phyloP scores from a whole-genome alignment of 2,888 invertebrate species.

The Tetragonula carbonaria region DNA sequence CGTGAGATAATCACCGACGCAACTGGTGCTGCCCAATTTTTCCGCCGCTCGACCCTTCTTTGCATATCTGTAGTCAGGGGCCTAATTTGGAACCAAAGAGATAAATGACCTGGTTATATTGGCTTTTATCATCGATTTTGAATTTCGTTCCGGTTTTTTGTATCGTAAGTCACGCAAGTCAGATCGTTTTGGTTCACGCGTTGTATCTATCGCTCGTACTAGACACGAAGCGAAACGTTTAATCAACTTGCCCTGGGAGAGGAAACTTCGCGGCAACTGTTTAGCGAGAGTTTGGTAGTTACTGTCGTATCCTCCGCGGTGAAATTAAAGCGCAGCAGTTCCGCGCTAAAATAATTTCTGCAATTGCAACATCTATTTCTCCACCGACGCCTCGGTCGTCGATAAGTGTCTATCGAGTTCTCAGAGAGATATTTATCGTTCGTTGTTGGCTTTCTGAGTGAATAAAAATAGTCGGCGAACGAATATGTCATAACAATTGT shows the following conservation, averaged over 20 bases:
- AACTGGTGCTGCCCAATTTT: conserved; percentile 63
- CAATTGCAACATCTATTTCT: background rate
- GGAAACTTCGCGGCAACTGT: conserved; percentile 16
- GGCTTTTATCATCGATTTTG: too few species aligned
- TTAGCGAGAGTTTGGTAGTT: conserved; percentile 23
- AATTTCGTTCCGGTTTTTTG: background rate
- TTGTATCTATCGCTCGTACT: background rate
- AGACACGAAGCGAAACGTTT: conserved; percentile 19
- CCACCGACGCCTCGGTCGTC: too few species aligned
- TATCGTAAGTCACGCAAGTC: background rate
- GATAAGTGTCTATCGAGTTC: background rate
- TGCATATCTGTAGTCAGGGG: conserved; percentile 47
- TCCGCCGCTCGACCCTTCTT: conserved; percentile 61
- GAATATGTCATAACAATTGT: too few species aligned
- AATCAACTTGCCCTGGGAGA: conserved; percentile 1
- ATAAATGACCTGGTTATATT: background rate
- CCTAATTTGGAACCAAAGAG: conserved; percentile 15
- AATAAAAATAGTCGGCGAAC: background rate
- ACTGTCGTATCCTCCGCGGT: background rate
- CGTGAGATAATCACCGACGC: conserved; percentile 77
- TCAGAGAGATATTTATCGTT: background rate
- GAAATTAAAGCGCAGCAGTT: conserved; percentile 3
- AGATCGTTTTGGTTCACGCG: background rate
- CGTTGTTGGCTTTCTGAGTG: background rate
- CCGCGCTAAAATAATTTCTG: conserved; percentile 15